Conservation (phyloP, 92 coral and sea anemone species). For the Metridium senile region DNA sequence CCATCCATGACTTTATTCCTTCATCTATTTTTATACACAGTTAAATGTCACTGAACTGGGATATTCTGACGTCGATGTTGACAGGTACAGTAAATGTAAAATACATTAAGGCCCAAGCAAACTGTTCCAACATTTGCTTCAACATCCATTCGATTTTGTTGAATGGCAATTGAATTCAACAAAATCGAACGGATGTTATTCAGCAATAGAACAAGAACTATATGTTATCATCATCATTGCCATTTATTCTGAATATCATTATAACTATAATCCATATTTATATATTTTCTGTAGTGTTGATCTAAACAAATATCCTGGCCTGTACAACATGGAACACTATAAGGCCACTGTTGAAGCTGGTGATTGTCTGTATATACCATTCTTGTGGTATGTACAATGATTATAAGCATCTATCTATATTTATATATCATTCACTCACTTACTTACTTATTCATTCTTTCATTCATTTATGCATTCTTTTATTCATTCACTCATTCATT, state of each 20-base stretch:
- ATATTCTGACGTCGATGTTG: conserved; percentile 79
- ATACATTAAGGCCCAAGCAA: background rate
- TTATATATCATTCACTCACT: background rate
- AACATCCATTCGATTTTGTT: too few relatives aligned
- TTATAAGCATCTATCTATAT: too few relatives aligned
- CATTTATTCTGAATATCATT: too few relatives aligned
- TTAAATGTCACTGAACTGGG: conserved; percentile 79
- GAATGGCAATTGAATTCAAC: too few relatives aligned
- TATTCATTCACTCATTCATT: too few relatives aligned
- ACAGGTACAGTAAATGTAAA: conserved; percentile 42
- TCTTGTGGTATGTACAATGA: conserved; percentile 66
- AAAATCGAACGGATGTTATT: too few relatives aligned
- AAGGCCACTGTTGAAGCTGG: conserved; percentile 68
- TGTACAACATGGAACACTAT: conserved; percentile 75
- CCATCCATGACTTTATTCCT: background rate
- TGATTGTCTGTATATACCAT: conserved; percentile 87
- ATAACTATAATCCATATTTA: too few relatives aligned
- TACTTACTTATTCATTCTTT: too few relatives aligned
- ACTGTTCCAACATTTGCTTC: too few relatives aligned
- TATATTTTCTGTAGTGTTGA: conserved; percentile 61
- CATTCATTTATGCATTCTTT: too few relatives aligned
- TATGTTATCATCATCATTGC: too few relatives aligned
- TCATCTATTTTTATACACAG: conserved; percentile 11
- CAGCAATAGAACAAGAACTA: too few relatives aligned
- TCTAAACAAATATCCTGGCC: conserved; percentile 78